Base-by-base conservation (phyloP, 2,888 invertebrate species). In the Epirrhoe alternata region DNA sequence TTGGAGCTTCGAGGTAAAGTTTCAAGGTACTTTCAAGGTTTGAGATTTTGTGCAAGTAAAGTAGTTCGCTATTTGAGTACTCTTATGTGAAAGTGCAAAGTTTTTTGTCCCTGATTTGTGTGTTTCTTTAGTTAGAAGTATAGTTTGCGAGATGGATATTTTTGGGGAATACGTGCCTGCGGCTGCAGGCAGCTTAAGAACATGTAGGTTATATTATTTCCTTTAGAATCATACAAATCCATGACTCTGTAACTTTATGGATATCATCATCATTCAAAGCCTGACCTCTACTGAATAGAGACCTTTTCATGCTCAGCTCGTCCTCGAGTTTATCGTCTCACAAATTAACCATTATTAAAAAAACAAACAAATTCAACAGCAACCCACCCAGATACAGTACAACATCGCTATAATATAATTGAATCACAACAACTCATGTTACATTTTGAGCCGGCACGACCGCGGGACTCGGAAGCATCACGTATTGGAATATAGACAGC, bases 401-500 rank as follows among this genome's bases (percentile, higher is more conserved):
- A 42, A 12, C 10, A 12, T 38, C 38, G 38, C 8, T 38, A 38
- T 8, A 35, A 35, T n/a, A n/a, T 62, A 51, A 62, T 62, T 45
- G 58, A 63, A 67, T 63, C 63, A 50, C 49, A 52, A 59, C 54
- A 42, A 42, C 35, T 58, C 53, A 45, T 50, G 58, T 59, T 31
- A 58, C 61, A 53, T 56, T n/a, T 33, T 35, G 50, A 58, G 35
- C 53, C 42, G 33, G 17, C 55, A 14, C 63, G 45, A 51, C 49
- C 14, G 24, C 59, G 55, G 54, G 45, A 35, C 30, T 30, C 54
- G 58, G 66, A 53, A 45, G 54, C 58, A 60, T 67, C 66, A 67
- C 66, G 63, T 62, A 55, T 66, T 61, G 61, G 52, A 52, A 50
- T 61, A 66, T 60, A 56, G 66, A 63, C 58, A 63, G 56, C 65